A percentile compares a stretch with the other conserved stretches of the same genome.
phyloP scores from a whole-genome alignment of 1,140 invertebrate species.

The Phymastichus coffea region DNA sequence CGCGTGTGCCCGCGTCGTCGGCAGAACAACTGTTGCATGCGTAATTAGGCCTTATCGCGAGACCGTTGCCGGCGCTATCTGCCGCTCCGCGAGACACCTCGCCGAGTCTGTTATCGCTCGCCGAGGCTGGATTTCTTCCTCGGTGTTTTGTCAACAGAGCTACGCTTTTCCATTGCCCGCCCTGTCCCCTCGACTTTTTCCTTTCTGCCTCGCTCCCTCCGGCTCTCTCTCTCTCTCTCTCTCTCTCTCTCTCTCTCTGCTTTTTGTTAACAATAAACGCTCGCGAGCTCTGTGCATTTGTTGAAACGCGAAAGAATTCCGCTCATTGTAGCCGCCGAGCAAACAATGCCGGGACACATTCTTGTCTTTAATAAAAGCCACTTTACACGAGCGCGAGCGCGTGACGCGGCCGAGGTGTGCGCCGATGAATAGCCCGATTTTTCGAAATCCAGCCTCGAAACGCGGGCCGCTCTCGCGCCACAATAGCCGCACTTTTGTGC shows the following conservation, averaged over 20 bases:
- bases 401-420: no score
- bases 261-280: conserved; percentile 8
- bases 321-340: conserved; percentile 38
- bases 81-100: not conserved
- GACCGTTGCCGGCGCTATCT: not conserved
- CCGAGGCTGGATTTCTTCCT: conserved; percentile 15
- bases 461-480: no score
- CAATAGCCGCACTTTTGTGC: no score
- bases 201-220: no score
- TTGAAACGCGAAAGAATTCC: conserved; percentile 46
- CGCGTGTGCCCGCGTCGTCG: no score
- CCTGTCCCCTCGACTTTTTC: no score
- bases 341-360: conserved; percentile 10
- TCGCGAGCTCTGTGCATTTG: conserved; percentile 32
- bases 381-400: not conserved
- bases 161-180: no score
- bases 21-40: not conserved
- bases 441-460: no score
- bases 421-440: no score
- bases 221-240: conserved; percentile 25
- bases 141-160: conserved; percentile 21
- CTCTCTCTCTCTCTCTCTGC: conserved; percentile 23
- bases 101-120: conserved; percentile 3
- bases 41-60: not conserved
- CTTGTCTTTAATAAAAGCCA: conserved; percentile 7